Evolutionary conservation across 1,140 invertebrate genomes (phyloP).

Genomic region (Brachionus calyciflorus): DNA sequence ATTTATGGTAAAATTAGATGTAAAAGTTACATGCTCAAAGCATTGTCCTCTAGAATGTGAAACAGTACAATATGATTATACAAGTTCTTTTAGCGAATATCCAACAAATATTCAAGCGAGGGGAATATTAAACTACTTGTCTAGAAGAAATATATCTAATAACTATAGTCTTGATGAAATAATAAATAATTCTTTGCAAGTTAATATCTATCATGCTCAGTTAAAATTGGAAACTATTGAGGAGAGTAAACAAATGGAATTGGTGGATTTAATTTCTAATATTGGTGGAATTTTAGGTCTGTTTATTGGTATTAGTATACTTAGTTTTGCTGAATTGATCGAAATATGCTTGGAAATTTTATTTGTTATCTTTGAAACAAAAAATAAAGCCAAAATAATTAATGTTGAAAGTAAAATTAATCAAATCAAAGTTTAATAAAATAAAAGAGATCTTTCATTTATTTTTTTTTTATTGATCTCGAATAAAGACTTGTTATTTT

Average conservation of each 20-base stretch:
- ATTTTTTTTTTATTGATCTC: too few species aligned
- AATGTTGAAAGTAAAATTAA: too few species aligned
- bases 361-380: too few species aligned
- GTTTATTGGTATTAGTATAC: constrained; percentile 7
- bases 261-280: neutral
- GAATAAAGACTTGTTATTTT: too few species aligned
- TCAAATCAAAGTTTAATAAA: too few species aligned
- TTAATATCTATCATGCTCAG: neutral
- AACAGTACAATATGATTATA: constrained; percentile 1
- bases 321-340: constrained; percentile 2
- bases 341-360: neutral
- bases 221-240: neutral
- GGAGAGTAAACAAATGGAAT: neutral
- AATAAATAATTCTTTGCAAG: neutral
- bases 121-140: neutral
- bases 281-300: constrained; percentile 10
- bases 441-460: too few species aligned
- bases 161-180: neutral
- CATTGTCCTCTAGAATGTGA: constrained; percentile 26
- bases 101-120: neutral
- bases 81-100: neutral
- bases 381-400: too few species aligned
- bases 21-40: neutral
- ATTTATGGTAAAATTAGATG: neutral
- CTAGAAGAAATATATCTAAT: neutral